These are phyloP conservation scores for Capricornis sumatraensis DNA, from an alignment of 2,113 vertebrate genomes.

Conservation along the genomic window DNA sequence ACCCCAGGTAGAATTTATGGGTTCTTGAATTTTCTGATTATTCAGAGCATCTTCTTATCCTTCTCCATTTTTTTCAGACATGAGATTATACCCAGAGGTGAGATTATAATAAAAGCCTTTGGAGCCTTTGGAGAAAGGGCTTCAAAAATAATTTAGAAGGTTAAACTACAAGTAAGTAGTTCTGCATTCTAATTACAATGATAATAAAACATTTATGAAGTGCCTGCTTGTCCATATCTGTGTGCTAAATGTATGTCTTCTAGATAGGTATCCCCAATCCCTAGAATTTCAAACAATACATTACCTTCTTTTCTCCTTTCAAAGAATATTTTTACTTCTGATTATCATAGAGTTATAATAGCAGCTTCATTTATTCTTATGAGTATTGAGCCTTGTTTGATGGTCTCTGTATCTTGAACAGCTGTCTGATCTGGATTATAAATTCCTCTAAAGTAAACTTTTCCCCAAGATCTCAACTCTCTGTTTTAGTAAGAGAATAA, in stretches of 20 bases:
- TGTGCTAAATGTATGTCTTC: constrained; percentile 2
- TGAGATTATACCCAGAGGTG: neutral
- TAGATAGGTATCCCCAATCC: neutral
- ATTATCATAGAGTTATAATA: neutral
- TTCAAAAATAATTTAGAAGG: neutral
- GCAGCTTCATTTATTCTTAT: neutral
- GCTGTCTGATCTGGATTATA: neutral
- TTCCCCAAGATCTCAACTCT: neutral
- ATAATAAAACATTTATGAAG: neutral
- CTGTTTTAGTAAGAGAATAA: neutral
- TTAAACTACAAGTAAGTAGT: neutral
- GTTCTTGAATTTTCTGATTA: neutral
- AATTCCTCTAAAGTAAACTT: neutral
- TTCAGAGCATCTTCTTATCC: neutral
- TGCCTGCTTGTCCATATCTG: neutral
- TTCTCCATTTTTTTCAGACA: neutral
- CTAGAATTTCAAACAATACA: neutral
- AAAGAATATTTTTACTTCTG: neutral
- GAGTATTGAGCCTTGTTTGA: neutral
- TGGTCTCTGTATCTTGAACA: neutral
- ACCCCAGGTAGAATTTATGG: neutral
- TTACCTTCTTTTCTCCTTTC: neutral
- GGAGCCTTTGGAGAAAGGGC: neutral
- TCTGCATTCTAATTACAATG: neutral
- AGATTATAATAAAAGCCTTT: neutral